Evolutionary conservation across 2,797 vertebrate species (phyloP).

Genomic region (Tolypeutes matacus): DNA sequence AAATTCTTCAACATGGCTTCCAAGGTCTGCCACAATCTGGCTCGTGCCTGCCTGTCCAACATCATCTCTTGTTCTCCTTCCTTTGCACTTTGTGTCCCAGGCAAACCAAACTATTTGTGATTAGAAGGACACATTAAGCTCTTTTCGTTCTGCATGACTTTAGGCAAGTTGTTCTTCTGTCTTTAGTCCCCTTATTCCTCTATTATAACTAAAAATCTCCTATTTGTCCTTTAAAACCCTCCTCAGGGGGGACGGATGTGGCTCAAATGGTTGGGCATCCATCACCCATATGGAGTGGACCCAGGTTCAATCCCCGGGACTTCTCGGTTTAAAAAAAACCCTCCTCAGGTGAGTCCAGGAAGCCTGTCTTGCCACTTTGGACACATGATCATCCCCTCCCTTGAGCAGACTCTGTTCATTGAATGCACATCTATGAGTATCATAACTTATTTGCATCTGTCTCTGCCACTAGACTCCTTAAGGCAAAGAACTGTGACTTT

Average conservation of each 20-base stretch:
- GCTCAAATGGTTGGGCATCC: too few species aligned
- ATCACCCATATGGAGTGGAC: too few species aligned
- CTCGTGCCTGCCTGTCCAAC: neutral
- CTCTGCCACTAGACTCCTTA: constrained; percentile 25
- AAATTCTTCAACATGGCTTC: neutral
- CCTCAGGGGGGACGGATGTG: constrained; percentile 34
- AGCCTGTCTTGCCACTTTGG: neutral
- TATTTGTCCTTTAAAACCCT: constrained; percentile 54
- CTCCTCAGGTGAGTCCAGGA: constrained; percentile 37
- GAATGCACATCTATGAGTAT: neutral
- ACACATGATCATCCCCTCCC: neutral
- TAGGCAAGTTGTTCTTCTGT: constrained; percentile 53
- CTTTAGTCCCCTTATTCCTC: neutral
- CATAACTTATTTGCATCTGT: constrained; percentile 11
- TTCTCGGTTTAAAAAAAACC: too few species aligned
- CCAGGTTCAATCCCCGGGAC: too few species aligned
- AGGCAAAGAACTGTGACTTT: neutral
- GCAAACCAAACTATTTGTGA: constrained; percentile 53
- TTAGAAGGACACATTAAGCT: constrained; percentile 50
- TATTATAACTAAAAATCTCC: neutral
- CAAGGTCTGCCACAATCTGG: neutral
- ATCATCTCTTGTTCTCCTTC: neutral
- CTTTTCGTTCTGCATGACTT: neutral
- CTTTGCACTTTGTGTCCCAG: constrained; percentile 23
- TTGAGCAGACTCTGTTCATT: neutral